These are phyloP conservation scores for Datnioides undecimradiatus DNA, from an alignment of 2,113 vertebrate genomes.

Conservation along the genomic window DNA sequence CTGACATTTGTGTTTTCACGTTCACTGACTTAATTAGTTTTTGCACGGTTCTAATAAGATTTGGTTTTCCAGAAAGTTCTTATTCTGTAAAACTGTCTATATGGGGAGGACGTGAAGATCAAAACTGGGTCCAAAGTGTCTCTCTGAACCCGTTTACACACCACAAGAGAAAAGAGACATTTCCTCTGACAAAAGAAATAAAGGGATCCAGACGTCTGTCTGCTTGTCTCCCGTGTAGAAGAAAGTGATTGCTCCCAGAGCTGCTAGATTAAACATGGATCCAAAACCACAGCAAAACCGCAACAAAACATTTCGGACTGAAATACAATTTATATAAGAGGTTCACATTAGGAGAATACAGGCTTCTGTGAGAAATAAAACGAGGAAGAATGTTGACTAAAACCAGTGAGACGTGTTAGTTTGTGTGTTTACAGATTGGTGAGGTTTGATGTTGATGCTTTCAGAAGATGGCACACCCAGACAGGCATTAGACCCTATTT, in stretches of 20 bases:
- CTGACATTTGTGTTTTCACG: not conserved
- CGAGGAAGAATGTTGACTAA: constrained; percentile 41
- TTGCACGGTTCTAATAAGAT: constrained; percentile 2
- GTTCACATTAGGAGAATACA: constrained; percentile 69
- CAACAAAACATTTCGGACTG: constrained; percentile 81
- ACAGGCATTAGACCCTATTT: constrained; percentile 3
- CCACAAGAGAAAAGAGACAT: constrained; percentile 72
- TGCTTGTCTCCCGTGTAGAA: constrained; percentile 68
- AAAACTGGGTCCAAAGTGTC: constrained; percentile 39
- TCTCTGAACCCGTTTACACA: constrained; percentile 44
- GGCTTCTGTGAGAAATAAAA: constrained; percentile 62
- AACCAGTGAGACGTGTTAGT: constrained; percentile 24
- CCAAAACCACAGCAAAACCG: constrained; percentile 79
- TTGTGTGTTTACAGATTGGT: constrained; percentile 41
- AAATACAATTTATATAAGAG: constrained; percentile 75
- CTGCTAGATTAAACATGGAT: constrained; percentile 81
- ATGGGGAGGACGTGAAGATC: not conserved
- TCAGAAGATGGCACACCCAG: constrained; percentile 27
- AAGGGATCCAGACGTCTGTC: constrained; percentile 74
- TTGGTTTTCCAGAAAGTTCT: not conserved
- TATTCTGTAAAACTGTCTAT: constrained; percentile 1
- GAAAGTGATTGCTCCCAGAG: constrained; percentile 84
- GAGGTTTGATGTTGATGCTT: no score
- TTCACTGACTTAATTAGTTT: constrained; percentile 1
- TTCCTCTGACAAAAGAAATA: constrained; percentile 79